These are phyloP conservation scores for Platypus cylindrus DNA, from an alignment of 2,888 invertebrate genomes.

Conservation along the genomic window DNA sequence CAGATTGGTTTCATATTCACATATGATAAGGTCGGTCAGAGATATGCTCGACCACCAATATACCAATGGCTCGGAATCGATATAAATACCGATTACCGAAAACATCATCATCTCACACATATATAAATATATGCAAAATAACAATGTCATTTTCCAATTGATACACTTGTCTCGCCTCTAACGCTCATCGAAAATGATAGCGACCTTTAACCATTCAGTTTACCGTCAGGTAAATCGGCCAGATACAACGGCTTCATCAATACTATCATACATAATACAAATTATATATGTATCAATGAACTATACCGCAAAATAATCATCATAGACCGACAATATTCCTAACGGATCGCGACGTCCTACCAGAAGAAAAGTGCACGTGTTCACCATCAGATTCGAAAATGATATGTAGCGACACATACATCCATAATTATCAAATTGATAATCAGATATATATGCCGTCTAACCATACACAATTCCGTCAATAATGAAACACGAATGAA, in stretches of 20 bases:
- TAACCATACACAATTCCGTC: too few species aligned
- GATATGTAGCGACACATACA: constrained; percentile 13
- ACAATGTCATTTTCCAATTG: too few species aligned
- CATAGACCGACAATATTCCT: constrained; percentile 36
- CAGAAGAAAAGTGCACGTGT: constrained; percentile 35
- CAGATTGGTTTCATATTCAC: constrained; percentile 26
- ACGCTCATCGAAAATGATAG: constrained; percentile 2
- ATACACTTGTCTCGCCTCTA: constrained; percentile 7
- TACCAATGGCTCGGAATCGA: constrained; percentile 8
- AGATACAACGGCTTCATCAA: constrained; percentile 1
- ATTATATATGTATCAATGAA: constrained; percentile 11
- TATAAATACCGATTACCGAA: constrained; percentile 9
- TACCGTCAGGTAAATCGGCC: constrained; percentile 7
- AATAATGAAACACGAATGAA: constrained; percentile 16
- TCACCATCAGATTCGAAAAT: constrained; percentile 13
- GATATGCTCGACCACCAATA: constrained; percentile 6
- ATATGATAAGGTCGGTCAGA: constrained; percentile 18
- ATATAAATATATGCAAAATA: too few species aligned
- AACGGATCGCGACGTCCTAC: constrained; percentile 45
- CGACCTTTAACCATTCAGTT: constrained; percentile 8
- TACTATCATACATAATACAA: not conserved
- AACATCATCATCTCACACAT: too few species aligned
- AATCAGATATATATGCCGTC: constrained; percentile 14
- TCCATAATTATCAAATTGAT: constrained; percentile 12
- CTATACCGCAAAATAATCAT: constrained; percentile 25